These are phyloP conservation scores for Thecophora atra DNA, from an alignment of 2,888 invertebrate genomes.

Conservation along the genomic window DNA sequence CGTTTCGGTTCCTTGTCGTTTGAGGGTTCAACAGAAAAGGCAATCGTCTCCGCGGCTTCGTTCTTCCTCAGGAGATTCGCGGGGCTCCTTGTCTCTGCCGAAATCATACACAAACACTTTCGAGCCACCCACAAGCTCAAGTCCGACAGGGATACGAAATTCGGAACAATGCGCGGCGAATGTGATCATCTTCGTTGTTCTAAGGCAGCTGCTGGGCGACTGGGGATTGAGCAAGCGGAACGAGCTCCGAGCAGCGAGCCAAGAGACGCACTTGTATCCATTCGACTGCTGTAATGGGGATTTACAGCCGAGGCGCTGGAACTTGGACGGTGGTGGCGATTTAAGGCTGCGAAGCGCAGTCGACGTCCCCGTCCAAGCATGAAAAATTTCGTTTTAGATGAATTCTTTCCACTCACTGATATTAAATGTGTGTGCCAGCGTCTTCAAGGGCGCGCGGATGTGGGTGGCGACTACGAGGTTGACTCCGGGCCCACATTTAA, in stretches of 20 bases:
- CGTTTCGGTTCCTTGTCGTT: no score
- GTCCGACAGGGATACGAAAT: conserved; percentile 23
- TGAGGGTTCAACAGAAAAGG: conserved; percentile 11
- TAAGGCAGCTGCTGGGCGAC: not conserved
- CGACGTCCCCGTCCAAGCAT: conserved; percentile 36
- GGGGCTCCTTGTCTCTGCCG: conserved; percentile 5
- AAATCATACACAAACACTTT: conserved; percentile 24
- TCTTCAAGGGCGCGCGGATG: conserved; percentile 15
- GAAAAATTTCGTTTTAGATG: conserved; percentile 38
- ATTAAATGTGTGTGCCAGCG: not conserved
- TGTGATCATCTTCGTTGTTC: conserved; percentile 6
- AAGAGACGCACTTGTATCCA: conserved; percentile 10
- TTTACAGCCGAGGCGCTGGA: not conserved
- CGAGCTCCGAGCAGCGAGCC: not conserved
- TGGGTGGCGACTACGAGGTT: no score
- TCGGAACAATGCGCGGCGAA: conserved; percentile 14
- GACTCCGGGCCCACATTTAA: conserved; percentile 29
- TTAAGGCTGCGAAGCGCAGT: not conserved
- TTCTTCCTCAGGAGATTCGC: conserved; percentile 15
- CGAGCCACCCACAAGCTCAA: not conserved
- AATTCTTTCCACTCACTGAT: conserved; percentile 32
- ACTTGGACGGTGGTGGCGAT: not conserved
- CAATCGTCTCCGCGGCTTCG: conserved; percentile 15
- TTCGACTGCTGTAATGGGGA: not conserved
- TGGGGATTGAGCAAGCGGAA: not conserved